Percentiles rank a stretch among this genome's conserved stretches.
Conservation (phyloP, 2,888 invertebrate genomes). For the Dolichopus griseipennis region DNA sequence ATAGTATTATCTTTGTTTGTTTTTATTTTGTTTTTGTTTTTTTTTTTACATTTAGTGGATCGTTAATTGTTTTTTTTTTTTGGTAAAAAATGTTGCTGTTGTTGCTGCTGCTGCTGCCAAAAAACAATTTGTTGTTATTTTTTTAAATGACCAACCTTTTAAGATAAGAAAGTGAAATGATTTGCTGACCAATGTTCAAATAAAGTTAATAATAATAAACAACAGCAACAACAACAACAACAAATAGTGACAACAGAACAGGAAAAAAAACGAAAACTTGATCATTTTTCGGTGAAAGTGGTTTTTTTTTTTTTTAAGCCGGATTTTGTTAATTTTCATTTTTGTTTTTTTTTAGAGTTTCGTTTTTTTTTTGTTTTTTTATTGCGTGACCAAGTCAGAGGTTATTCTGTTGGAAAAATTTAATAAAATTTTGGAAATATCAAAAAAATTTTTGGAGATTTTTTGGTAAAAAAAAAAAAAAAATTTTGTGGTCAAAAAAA, state of each 20-base stretch:
- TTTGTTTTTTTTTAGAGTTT: background rate
- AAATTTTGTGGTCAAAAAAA: background rate
- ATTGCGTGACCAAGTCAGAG: conserved; percentile 8
- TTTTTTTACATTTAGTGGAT: background rate
- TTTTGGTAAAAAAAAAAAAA: background rate
- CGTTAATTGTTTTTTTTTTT: too few relatives aligned
- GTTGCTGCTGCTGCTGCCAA: too few relatives aligned
- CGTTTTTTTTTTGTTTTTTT: background rate
- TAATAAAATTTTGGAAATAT: conserved; percentile 34
- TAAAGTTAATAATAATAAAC: background rate
- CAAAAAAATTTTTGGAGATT: conserved; percentile 17
- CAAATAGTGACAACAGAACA: background rate
- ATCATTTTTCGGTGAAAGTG: conserved; percentile 12
- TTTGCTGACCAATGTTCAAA: conserved; percentile 8
- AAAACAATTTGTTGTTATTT: too few relatives aligned
- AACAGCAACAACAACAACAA: background rate
- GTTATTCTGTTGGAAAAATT: conserved; percentile 20
- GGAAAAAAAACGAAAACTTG: background rate
- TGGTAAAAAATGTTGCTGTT: too few relatives aligned
- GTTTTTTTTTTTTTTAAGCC: conserved; percentile 7
- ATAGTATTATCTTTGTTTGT: background rate
- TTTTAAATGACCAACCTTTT: conserved; percentile 5
- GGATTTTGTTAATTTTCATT: conserved; percentile 1
- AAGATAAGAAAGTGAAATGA: conserved; percentile 9
- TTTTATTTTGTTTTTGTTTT: background rate